Base-by-base conservation (phyloP, 2,797 vertebrate species). In the Pseudopleuronectes americanus region DNA sequence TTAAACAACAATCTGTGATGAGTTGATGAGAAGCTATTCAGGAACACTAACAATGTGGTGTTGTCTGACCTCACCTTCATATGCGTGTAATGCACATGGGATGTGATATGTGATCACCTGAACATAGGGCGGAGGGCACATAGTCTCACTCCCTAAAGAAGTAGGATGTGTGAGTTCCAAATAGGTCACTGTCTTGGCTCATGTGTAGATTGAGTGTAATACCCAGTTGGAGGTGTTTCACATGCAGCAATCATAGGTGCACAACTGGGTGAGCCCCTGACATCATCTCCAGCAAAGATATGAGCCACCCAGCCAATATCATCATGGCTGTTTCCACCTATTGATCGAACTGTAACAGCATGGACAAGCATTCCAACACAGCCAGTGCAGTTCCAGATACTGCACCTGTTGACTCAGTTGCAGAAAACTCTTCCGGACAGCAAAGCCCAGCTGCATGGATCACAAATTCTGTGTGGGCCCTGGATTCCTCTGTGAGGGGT, bases 321-420 rank as follows among this genome's bases (percentile, higher is more conserved):
- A 8, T 4, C 8, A 17, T 17, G 13, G 31, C 55, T 57, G 12
- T 36, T 57, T 57, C 17, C 31, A 12, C 19, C 19, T 6, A n/a
- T 7, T 21, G 31, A 31, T 4, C 1, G 19, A 26, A 13, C 6
- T 26, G 23, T 13, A 57, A 16, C n/a, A 16, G 56, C 3, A 13
- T 21, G 6, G n/a, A 14, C 33, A 16, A 38, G 33, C 31, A 22
- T 33, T 57, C 7, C 57, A 13, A 14, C 9, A 21, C 21, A 23
- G 23, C 36, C 57, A 58, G 21, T 58, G 57, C 36, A 58, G 57
- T 9, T 14, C 36, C 57, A 58, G 57, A 58, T 41, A 41, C 21
- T 23, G 21, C 33, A 41, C 33, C 33, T 41, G 56, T 21, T 38
- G 56, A 23, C 56, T 41, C 31, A 36, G 19, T 57, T 22, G 55